Base-by-base conservation (phyloP, 2,888 invertebrate species). In the Coronaproctus castanopsis region DNA sequence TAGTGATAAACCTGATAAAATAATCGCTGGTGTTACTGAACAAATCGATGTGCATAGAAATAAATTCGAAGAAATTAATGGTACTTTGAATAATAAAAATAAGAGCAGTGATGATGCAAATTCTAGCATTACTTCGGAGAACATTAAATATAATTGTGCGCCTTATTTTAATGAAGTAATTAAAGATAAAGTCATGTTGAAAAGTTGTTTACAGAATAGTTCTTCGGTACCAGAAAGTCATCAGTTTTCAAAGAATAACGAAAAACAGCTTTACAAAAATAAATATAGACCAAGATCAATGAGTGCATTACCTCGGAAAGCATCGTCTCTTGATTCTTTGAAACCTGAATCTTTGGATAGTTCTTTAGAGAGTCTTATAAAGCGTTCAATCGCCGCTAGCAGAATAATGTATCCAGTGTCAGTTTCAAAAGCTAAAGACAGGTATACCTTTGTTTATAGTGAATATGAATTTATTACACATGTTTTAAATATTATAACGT, bases 341-440 rank as follows among this genome's bases (percentile, higher is more conserved):
- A 54, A 18, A 10, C 49, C n/a, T 20, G 54, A 57, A 50, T 57
- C 57, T 20, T 57, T 57, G 2, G 24, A 66, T 57, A 68, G 70
- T 18, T 73, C 74, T 22, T 80, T 81, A 67, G 81, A 83, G 69
- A 82, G 81, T 70, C 75, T 83, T 68, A 85, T 82, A 48, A 77
- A 82, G 64, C 83, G 85, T 68, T 80, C 85, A 24, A 71, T 87
- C 65, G 77, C 87, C 68, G 85, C 85, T 52, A 86, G 86, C 62
- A 85, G 86, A 72, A 84, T 86, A 61, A 72, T 87, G 62, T 81
- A 87, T 71, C 78, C 87, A 62, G 87, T 88, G 69, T 87, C 88
- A 21, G 84, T 86, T 1, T 81, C 82, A 65, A 86, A 85, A 71
- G 88, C 86, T 24, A 75, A 87, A 67, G 83, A 86, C 73, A 81